Conservation (phyloP, 1,140 invertebrate genomes). For the Drosophila ercepeae region DNA sequence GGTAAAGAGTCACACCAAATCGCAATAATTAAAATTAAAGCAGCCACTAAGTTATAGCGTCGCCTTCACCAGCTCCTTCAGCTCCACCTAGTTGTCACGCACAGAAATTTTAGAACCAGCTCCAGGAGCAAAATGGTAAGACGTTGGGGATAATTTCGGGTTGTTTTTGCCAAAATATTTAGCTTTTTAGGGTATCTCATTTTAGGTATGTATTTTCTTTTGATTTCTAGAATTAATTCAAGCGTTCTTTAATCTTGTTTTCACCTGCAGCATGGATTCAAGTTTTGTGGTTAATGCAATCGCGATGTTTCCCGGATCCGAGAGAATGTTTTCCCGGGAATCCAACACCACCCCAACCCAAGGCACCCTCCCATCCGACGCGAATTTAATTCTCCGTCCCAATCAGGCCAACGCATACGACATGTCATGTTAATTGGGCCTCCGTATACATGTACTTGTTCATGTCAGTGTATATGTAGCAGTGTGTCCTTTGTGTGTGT, state of each 20-base stretch:
- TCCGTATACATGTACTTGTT: constrained; percentile 10
- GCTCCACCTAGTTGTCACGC: constrained; percentile 28
- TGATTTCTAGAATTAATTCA: no score
- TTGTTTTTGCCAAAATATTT: background rate
- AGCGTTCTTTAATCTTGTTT: background rate
- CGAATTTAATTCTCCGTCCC: constrained; percentile 42
- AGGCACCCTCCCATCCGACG: background rate
- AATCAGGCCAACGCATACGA: constrained; percentile 73
- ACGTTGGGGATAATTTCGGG: no score
- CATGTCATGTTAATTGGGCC: constrained; percentile 77
- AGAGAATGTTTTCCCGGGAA: constrained; percentile 16
- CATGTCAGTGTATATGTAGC: background rate
- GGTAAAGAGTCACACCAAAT: constrained; percentile 18
- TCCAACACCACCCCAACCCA: constrained; percentile 1
- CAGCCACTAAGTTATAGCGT: constrained; percentile 66
- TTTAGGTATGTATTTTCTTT: no score
- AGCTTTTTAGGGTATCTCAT: background rate
- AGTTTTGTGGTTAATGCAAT: constrained; percentile 73
- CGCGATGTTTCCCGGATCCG: constrained; percentile 28
- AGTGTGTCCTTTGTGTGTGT: constrained; percentile 10
- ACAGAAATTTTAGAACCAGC: constrained; percentile 7
- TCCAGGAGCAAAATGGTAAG: background rate
- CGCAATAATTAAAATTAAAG: constrained; percentile 78
- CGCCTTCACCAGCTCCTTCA: constrained; percentile 12
- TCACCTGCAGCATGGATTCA: constrained; percentile 40